A percentile compares a stretch with the other conserved stretches of the same genome.
phyloP scores from a whole-genome alignment of 2,113 vertebrate species.

The Poeciliopsis retropinna region DNA sequence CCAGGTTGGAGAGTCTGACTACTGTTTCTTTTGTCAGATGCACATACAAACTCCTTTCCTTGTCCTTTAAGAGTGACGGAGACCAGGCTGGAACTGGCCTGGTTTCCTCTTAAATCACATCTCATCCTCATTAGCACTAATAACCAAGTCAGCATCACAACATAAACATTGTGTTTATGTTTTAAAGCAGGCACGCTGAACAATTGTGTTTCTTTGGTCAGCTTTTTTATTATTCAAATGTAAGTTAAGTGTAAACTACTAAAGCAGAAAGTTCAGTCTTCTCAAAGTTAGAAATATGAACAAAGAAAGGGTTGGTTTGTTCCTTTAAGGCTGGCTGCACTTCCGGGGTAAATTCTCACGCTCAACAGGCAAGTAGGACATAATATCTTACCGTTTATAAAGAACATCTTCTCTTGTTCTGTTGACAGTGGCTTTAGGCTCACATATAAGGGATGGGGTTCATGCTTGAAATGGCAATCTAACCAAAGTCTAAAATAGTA shows the following conservation, averaged over 20 bases:
- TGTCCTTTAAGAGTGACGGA: too few species aligned
- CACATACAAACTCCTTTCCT: background rate
- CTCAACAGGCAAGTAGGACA: constrained; percentile 68
- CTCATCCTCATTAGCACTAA: background rate
- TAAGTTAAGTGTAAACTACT: background rate
- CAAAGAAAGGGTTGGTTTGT: constrained; percentile 36
- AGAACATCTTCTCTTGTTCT: constrained; percentile 68
- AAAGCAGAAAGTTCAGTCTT: background rate
- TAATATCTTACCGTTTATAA: constrained; percentile 65
- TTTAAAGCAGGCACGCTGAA: too few species aligned
- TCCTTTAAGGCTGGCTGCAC: constrained; percentile 41
- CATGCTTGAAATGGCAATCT: constrained; percentile 67
- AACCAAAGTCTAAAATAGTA: constrained; percentile 67
- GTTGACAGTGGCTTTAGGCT: constrained; percentile 63
- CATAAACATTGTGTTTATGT: too few species aligned
- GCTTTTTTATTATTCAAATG: background rate
- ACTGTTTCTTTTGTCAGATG: background rate
- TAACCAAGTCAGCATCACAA: background rate
- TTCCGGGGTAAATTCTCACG: constrained; percentile 45
- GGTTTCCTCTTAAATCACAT: background rate
- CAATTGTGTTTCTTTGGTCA: too few species aligned
- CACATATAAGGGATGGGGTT: constrained; percentile 33
- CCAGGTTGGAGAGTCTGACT: background rate
- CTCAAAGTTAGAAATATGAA: background rate
- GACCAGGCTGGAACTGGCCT: background rate